Base-by-base conservation (phyloP, 2,113 vertebrate species). In the Mastomys coucha region DNA sequence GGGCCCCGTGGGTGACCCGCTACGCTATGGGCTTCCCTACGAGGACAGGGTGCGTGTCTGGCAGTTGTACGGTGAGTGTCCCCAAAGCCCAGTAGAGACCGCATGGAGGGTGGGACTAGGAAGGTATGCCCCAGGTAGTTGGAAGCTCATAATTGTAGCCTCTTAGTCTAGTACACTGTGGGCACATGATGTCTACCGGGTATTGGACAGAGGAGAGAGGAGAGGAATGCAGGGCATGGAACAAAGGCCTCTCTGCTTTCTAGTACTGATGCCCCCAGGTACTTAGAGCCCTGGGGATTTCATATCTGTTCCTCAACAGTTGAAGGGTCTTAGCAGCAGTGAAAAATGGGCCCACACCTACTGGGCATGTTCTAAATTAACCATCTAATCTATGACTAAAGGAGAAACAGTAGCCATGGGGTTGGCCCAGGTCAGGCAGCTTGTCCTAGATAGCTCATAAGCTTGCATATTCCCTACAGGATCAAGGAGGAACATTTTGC, bases 11-110 rank as follows among this genome's bases (percentile, higher is more conserved):
- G 99, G 99, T 0, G 99, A 99, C 96, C 99, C 99, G 0, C 98
- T 99, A 89, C 99, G 99, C 93, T 99, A 99, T 0, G 98, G 99
- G 93, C 99, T 99, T 1, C 99, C 99, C 26, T 99, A 99, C 0
- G 99, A 99, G 84, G 99, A 99, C 98, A 99, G 99, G 96, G 99
- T 99, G 94, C 99, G 99, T 7, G 99, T 99, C 93, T 99, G 99
- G 99, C 99, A 99, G 77, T 99, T 99, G 56, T 99, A 99, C 0
- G 99, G 99, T 99, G 98, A 96, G 99, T 81, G 22, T 26, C 8
- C 70, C 6, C 3, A 24, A 7, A 22, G 49, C 33, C 26, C 7
- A 0, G 11, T 6, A 0, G 1, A 0, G 3, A 4, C 0, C 0
- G 0, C 28, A 36, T 42, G 2, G 0, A 31, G 5, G 31, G 4